phyloP scores from a whole-genome alignment of 2,113 vertebrate genomes.

The Paratilapia polleni region DNA sequence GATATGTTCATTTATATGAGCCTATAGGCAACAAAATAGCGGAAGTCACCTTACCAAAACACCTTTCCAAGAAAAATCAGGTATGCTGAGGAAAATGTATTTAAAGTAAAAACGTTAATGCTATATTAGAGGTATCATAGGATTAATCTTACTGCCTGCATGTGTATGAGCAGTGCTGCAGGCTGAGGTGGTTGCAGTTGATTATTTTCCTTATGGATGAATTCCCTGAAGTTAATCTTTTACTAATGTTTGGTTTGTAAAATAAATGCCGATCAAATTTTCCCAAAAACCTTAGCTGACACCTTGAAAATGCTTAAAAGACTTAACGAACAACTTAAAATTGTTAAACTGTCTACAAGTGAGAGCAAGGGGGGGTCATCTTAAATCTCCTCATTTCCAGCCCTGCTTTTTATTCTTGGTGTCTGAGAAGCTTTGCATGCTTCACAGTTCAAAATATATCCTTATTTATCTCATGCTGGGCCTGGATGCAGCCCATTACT shows the following conservation, averaged over 20 bases:
- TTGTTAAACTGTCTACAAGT: background rate
- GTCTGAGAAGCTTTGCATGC: background rate
- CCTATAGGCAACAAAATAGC: background rate
- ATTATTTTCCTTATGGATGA: background rate
- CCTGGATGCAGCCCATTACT: too few relatives aligned
- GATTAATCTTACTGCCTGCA: background rate
- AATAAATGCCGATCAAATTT: background rate
- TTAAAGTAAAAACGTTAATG: too few relatives aligned
- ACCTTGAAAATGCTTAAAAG: background rate
- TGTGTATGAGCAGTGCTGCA: background rate
- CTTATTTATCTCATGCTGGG: accelerated
- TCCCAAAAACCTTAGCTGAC: background rate
- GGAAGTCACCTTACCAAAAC: too few relatives aligned
- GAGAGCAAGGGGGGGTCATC: accelerated
- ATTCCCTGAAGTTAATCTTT: background rate
- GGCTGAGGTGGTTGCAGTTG: background rate
- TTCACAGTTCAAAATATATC: background rate
- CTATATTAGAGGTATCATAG: too few relatives aligned
- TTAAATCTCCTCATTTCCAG: accelerated
- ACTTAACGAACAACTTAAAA: too few relatives aligned
- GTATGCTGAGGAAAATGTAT: background rate
- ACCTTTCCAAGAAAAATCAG: background rate
- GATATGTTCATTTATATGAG: background rate
- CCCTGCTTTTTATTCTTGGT: background rate
- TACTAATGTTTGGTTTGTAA: background rate